Evolutionary conservation across 2,797 vertebrate species (phyloP).

Genomic region (Catamblyrhynchus diadema): DNA sequence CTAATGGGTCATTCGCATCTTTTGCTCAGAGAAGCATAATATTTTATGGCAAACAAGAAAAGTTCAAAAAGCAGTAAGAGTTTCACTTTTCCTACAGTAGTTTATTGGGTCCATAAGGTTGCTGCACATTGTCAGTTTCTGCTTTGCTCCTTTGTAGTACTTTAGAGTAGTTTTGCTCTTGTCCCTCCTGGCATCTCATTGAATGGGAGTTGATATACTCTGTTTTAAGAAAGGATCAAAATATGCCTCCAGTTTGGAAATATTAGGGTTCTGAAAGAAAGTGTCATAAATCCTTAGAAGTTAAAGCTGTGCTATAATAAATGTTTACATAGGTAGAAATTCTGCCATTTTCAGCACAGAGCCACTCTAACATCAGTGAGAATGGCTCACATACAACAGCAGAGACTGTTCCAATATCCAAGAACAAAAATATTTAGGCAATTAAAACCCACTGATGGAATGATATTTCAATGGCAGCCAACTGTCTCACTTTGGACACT

Average conservation of each 20-base stretch:
- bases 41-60: neutral
- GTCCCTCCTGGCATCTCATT: neutral
- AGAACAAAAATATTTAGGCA: neutral
- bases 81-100: neutral
- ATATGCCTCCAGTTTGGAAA: neutral
- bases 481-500: neutral
- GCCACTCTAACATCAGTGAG: neutral
- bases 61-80: neutral
- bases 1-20: neutral
- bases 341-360: neutral
- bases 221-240: neutral
- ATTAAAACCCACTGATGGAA: neutral
- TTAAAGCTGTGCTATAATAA: neutral
- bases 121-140: neutral
- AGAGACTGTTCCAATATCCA: neutral
- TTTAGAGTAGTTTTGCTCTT: neutral
- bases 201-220: neutral
- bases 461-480: neutral
- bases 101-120: neutral
- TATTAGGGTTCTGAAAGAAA: neutral
- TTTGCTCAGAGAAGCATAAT: neutral
- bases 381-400: rapidly evolving
- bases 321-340: neutral
- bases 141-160: neutral
- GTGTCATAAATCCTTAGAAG: neutral